A percentile compares a stretch with the other conserved stretches of the same genome.
phyloP scores from a whole-genome alignment of 2,888 invertebrate species.

The Cheilosia impressa region DNA sequence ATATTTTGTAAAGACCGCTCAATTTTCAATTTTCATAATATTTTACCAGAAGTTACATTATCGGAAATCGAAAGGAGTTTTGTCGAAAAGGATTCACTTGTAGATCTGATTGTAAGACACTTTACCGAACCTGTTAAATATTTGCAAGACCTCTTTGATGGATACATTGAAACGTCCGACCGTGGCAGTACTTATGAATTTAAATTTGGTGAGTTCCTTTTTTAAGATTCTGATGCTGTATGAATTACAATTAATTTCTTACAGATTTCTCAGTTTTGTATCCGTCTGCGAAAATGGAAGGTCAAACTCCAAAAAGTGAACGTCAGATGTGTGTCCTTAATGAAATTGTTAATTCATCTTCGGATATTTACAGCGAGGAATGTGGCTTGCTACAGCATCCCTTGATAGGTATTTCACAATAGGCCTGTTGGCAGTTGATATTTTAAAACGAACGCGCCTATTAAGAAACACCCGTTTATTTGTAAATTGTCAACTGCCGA shows the following conservation, averaged over 20 bases:
- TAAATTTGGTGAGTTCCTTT: constrained; percentile 61
- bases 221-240: not conserved
- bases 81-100: constrained; percentile 64
- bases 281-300: constrained; percentile 15
- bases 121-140: constrained; percentile 73
- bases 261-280: constrained; percentile 59
- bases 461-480: too few relatives aligned
- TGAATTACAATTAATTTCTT: not conserved
- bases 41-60: constrained; percentile 62
- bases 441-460: too few relatives aligned
- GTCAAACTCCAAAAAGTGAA: constrained; percentile 15
- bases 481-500: too few relatives aligned
- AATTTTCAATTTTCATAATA: not conserved
- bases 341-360: constrained; percentile 82
- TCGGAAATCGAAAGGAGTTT: constrained; percentile 57
- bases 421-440: too few relatives aligned
- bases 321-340: constrained; percentile 83
- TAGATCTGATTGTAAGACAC: constrained; percentile 73
- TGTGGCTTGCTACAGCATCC: constrained; percentile 84
- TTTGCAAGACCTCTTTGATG: constrained; percentile 69
- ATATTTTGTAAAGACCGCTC: too few relatives aligned
- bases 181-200: constrained; percentile 73
- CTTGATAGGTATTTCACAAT: constrained; percentile 80
- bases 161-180: constrained; percentile 73
- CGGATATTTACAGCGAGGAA: constrained; percentile 77